Conservation (phyloP, 64 coral and sea anemone genomes). For the Montipora sp. region DNA sequence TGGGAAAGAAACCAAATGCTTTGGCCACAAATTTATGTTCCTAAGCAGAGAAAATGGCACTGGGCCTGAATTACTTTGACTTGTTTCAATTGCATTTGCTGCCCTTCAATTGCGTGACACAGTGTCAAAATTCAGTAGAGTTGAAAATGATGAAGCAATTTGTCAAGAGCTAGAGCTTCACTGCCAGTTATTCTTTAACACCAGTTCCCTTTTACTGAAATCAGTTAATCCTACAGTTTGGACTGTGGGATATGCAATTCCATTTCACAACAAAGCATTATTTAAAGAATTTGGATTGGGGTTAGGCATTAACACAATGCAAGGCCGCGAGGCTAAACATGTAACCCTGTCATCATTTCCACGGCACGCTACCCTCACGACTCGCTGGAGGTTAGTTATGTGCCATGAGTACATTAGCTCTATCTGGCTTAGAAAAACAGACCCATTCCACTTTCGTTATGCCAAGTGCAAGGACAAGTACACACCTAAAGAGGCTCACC, state of each 20-base stretch:
- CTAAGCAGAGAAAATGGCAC: no score
- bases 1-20: background rate
- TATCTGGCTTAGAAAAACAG: no score
- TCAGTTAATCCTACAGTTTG: constrained; percentile 63
- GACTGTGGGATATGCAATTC: constrained; percentile 70
- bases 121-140: no score
- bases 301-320: constrained; percentile 43
- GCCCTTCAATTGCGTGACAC: no score
- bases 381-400: no score
- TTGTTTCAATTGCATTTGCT: no score
- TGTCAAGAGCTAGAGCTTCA: background rate
- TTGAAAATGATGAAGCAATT: no score
- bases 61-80: no score
- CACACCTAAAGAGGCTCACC: constrained; percentile 15
- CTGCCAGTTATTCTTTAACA: constrained; percentile 47
- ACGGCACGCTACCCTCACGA: no score
- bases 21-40: no score
- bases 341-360: background rate
- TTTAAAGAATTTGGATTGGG: constrained; percentile 39
- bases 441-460: constrained; percentile 36
- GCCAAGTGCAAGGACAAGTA: constrained; percentile 52
- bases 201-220: constrained; percentile 29
- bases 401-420: no score
- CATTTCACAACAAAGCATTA: constrained; percentile 31
- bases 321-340: constrained; percentile 37